These are phyloP conservation scores for Hippocampus comes DNA, from an alignment of 2,113 vertebrate genomes.

Conservation along the genomic window DNA sequence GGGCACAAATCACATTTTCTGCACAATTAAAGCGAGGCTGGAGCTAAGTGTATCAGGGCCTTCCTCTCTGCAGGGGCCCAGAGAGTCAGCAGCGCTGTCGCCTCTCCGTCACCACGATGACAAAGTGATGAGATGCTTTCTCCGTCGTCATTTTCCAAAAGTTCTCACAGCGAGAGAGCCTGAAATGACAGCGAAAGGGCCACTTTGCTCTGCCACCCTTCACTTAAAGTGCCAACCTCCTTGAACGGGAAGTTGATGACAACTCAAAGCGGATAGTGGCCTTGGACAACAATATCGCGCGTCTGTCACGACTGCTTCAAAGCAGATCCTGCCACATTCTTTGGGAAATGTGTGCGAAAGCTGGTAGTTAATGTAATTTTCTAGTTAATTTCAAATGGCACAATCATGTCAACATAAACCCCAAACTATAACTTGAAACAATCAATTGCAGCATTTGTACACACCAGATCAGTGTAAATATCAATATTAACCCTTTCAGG, in stretches of 20 bases:
- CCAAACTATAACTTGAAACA: background rate
- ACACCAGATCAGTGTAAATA: background rate
- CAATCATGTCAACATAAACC: background rate
- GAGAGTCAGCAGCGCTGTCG: conserved; percentile 65
- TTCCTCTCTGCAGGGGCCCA: conserved; percentile 58
- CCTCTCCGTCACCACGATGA: conserved; percentile 62
- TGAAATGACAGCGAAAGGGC: conserved; percentile 33
- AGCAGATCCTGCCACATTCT: background rate
- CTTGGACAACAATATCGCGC: conserved; percentile 1
- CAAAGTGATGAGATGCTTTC: conserved; percentile 76
- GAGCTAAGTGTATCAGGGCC: conserved; percentile 71
- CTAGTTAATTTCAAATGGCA: background rate
- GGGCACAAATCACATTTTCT: conserved; percentile 82
- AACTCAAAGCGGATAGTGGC: conserved; percentile 18
- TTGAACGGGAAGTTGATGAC: conserved; percentile 38
- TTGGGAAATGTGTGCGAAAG: background rate
- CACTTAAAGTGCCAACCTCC: conserved; percentile 35
- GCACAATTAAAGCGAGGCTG: conserved; percentile 78
- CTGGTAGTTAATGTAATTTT: background rate
- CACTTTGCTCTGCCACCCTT: conserved; percentile 46
- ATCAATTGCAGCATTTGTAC: background rate
- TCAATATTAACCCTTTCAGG: background rate
- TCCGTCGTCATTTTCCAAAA: conserved; percentile 77
- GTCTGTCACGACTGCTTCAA: background rate
- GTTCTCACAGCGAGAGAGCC: conserved; percentile 65